Evolutionary conservation across 2,888 invertebrate genomes (phyloP).

Genomic region (Drosophila macrothrix): DNA sequence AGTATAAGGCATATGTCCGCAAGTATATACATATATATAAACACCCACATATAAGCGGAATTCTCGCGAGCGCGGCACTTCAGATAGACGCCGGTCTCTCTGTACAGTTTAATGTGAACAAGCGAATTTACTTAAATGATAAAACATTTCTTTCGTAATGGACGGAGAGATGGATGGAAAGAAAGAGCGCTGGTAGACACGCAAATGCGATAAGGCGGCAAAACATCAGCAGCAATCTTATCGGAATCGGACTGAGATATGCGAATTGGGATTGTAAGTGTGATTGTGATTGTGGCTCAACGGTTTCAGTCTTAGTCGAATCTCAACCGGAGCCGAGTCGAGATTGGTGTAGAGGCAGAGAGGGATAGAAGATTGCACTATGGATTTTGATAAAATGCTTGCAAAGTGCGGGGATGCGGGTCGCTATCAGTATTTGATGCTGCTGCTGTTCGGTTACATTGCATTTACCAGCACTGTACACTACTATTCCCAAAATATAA

Average conservation of each 20-base stretch:
- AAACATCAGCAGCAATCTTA: slow-evolving; percentile 62
- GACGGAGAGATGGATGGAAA: slow-evolving; percentile 44
- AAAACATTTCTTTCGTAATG: slow-evolving; percentile 60
- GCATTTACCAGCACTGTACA: slow-evolving; percentile 86
- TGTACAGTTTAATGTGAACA: slow-evolving; percentile 62
- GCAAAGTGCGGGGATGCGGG: slow-evolving; percentile 86
- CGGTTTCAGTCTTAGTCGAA: slow-evolving; percentile 62
- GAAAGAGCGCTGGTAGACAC: slow-evolving; percentile 36
- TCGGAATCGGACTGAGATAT: slow-evolving; percentile 35
- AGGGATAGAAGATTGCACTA: slow-evolving; percentile 28
- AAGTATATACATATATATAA: background rate
- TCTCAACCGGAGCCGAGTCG: slow-evolving; percentile 52
- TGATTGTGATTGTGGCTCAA: slow-evolving; percentile 8
- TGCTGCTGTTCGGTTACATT: slow-evolving; percentile 86
- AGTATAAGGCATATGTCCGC: background rate
- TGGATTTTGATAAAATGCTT: slow-evolving; percentile 86
- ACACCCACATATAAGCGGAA: background rate
- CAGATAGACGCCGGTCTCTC: slow-evolving; percentile 49
- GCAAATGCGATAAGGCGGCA: slow-evolving; percentile 51
- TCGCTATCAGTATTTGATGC: slow-evolving; percentile 86
- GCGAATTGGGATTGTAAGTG: slow-evolving; percentile 37
- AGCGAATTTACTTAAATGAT: slow-evolving; percentile 72
- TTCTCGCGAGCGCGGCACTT: slow-evolving; percentile 24
- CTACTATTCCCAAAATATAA: slow-evolving; percentile 87
- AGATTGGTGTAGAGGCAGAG: background rate